Base-by-base conservation (phyloP, 2,888 invertebrate species). In the Prionchulus punctatus region DNA sequence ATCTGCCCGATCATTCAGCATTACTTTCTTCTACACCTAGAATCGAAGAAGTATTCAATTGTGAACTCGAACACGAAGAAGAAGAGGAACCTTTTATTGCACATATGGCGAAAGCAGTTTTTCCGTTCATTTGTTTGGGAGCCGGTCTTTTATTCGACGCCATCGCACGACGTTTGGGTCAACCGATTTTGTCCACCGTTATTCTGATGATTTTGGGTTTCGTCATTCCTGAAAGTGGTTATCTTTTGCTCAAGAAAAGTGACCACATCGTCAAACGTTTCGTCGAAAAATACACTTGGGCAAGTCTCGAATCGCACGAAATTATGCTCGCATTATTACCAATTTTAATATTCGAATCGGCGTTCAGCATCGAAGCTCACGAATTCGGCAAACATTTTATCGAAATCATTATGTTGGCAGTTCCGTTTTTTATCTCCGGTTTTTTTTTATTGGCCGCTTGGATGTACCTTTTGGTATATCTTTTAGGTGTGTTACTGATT, bases 301-400 rank as follows among this genome's bases (percentile, higher is more conserved):
- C 45, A 12, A 23, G 23, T 7, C 12, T 45, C 18, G 12, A 12
- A 4, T 45, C 18, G 45, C 23, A 23, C 12, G 45, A 12, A 45
- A 7, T 45, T 23, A 67, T 73, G 54, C 65, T 67, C 53, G 64
- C 71, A 30, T 73, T 74, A 57, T 63, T 75, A 43, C 75, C 75
- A 0, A 67, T 73, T 25, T 67, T 75, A 42, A 70, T 75, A 47
- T 75, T 73, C 62, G 74, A 75, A 57, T 71, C 72, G 1, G 72
- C 74, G 1, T 74, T 72, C 60, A 68, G 69, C 3, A 70, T 74
- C 69, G 72, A 75, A 49, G 65, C 70, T 7, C 72, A 73, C 58
- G 69, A 69, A 1, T 72, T 75, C 59, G 28, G 28, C 7, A 26
- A 30, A 49, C 30, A 45, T 23, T n/a, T 45, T 23, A 18, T 31